These are phyloP conservation scores for Zosterops japonicus DNA, from an alignment of 2,113 vertebrate genomes.

Conservation along the genomic window DNA sequence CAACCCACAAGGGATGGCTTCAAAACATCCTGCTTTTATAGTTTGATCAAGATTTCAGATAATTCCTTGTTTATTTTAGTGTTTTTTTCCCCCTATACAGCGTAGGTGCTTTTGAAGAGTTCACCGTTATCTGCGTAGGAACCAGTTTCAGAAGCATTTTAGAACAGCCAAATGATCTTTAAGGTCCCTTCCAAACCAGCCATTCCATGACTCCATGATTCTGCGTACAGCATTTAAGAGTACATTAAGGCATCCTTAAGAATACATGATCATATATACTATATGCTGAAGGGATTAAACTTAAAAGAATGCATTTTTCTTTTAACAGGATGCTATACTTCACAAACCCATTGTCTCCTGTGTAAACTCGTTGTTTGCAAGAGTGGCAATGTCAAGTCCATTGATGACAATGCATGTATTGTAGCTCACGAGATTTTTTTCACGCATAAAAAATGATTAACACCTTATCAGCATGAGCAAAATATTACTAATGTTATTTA, in stretches of 20 bases:
- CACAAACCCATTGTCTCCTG: background rate
- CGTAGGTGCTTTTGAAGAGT: background rate
- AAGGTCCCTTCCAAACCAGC: background rate
- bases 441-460: background rate
- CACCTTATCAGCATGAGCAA: background rate
- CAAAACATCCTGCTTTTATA: background rate
- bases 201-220: background rate
- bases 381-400: background rate
- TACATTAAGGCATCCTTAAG: background rate
- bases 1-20: background rate
- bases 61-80: background rate
- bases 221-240: background rate
- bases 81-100: rapidly evolving
- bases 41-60: background rate
- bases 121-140: background rate
- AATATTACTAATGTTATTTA: background rate
- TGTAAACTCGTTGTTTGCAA: background rate
- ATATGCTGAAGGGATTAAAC: background rate
- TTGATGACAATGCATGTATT: background rate
- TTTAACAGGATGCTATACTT: background rate
- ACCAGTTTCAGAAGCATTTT: background rate
- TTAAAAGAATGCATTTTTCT: background rate
- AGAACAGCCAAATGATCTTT: background rate
- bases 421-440: background rate
- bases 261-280: background rate